phyloP scores from a whole-genome alignment of 2,797 vertebrate genomes.

The Numenius phaeopus region DNA sequence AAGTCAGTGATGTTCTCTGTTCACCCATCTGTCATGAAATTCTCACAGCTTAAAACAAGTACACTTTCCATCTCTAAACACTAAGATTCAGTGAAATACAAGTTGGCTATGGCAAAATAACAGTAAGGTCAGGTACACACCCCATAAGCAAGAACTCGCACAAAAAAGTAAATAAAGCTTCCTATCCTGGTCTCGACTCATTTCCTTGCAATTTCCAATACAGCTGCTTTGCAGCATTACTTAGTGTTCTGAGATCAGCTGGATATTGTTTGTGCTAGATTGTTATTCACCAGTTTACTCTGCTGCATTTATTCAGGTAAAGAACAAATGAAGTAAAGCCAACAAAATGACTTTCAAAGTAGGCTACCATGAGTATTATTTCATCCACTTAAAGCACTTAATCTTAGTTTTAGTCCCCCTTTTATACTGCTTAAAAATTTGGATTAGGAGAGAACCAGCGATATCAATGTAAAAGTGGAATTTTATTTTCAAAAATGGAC shows the following conservation, averaged over 20 bases:
- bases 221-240: not conserved
- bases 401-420: not conserved
- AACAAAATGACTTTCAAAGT: not conserved
- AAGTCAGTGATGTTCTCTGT: not conserved
- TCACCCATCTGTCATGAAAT: conserved; percentile 24
- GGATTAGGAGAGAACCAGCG: not conserved
- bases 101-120: not conserved
- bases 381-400: not conserved
- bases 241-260: not conserved
- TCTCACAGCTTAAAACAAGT: not conserved
- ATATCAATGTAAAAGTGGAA: not conserved
- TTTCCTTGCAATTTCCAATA: not conserved
- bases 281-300: not conserved
- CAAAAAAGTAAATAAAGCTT: not conserved
- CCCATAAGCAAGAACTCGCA: not conserved
- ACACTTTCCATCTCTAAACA: not conserved
- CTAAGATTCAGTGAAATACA: not conserved
- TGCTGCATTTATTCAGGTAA: not conserved
- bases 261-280: not conserved
- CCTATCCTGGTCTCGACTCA: not conserved
- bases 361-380: not conserved
- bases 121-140: not conserved
- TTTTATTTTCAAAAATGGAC: not conserved
- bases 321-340: not conserved
- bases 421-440: not conserved